A percentile compares a stretch with the other conserved stretches of the same genome.
Conservation (phyloP, 2,797 vertebrate genomes). For the Synaphobranchus kaupii region DNA sequence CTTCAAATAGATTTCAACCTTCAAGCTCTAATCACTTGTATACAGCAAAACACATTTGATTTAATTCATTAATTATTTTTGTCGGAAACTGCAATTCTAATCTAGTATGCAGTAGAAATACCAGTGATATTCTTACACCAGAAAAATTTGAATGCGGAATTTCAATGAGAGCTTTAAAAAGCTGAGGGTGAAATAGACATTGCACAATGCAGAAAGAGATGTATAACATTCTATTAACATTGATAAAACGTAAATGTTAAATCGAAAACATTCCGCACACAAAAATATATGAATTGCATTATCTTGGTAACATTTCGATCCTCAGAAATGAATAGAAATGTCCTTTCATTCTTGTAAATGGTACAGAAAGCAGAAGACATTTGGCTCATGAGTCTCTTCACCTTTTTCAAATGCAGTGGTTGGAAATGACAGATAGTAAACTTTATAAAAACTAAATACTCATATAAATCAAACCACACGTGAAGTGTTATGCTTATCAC, state of each 20-base stretch:
- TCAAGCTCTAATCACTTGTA: neutral
- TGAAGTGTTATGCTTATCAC: conserved; percentile 21
- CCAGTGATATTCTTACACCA: neutral
- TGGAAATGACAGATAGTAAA: conserved; percentile 34
- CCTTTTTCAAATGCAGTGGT: conserved; percentile 34
- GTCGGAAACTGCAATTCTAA: neutral
- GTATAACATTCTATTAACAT: neutral
- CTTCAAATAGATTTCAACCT: neutral
- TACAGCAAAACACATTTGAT: neutral
- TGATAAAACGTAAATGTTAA: neutral
- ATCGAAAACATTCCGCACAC: neutral
- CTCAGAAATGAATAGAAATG: too few species aligned
- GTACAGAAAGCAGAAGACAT: neutral
- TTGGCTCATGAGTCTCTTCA: neutral
- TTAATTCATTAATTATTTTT: neutral
- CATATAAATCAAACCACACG: conserved; percentile 36
- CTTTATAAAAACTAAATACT: conserved; percentile 30
- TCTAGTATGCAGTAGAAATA: neutral
- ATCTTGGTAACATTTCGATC: neutral
- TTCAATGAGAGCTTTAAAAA: neutral
- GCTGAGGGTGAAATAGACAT: neutral
- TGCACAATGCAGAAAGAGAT: neutral
- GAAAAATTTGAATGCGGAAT: neutral
- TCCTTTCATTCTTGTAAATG: neutral
- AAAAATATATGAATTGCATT: neutral